Percentiles rank a stretch among this genome's conserved stretches.
phyloP scores from a whole-genome alignment of 2,113 vertebrate genomes.

The Epinephelus cyanopodus region DNA sequence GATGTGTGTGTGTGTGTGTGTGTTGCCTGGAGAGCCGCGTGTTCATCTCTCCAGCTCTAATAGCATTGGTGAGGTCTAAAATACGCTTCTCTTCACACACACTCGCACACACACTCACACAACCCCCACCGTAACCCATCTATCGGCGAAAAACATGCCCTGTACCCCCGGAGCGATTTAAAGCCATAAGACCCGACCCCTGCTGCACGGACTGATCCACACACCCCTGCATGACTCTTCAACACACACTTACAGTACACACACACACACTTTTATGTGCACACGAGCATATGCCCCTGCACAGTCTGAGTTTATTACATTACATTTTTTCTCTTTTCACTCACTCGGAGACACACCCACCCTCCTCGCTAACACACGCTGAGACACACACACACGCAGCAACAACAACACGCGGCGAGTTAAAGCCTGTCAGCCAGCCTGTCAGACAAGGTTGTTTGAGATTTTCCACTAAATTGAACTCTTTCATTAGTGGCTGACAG shows the following conservation, averaged over 20 bases:
- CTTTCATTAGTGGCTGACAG: slow-evolving; percentile 84
- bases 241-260: slow-evolving; percentile 29
- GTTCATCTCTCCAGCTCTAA: slow-evolving; percentile 55
- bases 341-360: slow-evolving; percentile 18
- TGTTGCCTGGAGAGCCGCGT: slow-evolving; percentile 59
- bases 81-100: neutral
- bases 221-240: slow-evolving; percentile 49
- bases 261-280: slow-evolving; percentile 31
- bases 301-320: slow-evolving; percentile 57
- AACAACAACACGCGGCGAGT: slow-evolving; percentile 54
- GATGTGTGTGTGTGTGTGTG: slow-evolving; percentile 28
- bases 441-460: slow-evolving; percentile 80
- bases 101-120: slow-evolving; percentile 42
- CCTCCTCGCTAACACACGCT: slow-evolving; percentile 28
- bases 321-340: slow-evolving; percentile 18
- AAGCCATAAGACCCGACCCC: slow-evolving; percentile 70
- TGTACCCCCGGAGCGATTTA: slow-evolving; percentile 70
- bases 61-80: slow-evolving; percentile 54
- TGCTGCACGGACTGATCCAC: slow-evolving; percentile 58
- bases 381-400: slow-evolving; percentile 38
- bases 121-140: slow-evolving; percentile 39
- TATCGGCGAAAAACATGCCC: slow-evolving; percentile 72
- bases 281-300: slow-evolving; percentile 45
- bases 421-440: slow-evolving; percentile 75
- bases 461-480: slow-evolving; percentile 84